A percentile compares a stretch with the other conserved stretches of the same genome.
These are phyloP conservation scores for Cyprinodon tularosa DNA, from an alignment of 2,113 vertebrate genomes.

Conservation along the genomic window DNA sequence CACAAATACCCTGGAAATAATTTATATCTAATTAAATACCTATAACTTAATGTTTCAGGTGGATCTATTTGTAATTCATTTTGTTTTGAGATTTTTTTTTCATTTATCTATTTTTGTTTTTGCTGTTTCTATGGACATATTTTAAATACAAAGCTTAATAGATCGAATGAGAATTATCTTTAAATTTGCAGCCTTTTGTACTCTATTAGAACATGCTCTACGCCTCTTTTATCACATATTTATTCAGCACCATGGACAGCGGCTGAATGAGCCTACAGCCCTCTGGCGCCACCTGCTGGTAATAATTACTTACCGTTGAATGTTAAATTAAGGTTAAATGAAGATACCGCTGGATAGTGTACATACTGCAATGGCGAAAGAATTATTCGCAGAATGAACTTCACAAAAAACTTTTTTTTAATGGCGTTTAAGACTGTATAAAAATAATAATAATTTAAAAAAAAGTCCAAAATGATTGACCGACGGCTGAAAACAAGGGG, in stretches of 20 bases:
- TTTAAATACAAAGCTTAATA: background rate
- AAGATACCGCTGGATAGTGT: too few relatives aligned
- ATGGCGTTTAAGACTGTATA: too few relatives aligned
- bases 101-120: background rate
- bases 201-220: background rate
- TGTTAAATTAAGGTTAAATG: too few relatives aligned
- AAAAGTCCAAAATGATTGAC: too few relatives aligned
- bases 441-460: too few relatives aligned
- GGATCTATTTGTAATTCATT: background rate
- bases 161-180: background rate
- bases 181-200: background rate
- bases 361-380: too few relatives aligned
- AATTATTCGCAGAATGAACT: too few relatives aligned
- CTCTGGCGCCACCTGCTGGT: slow-evolving; percentile 38
- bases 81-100: background rate
- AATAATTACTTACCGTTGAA: background rate
- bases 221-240: background rate
- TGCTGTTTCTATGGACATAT: background rate
- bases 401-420: too few relatives aligned
- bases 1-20: background rate
- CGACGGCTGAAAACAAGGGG: too few relatives aligned
- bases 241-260: slow-evolving; percentile 64
- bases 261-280: background rate
- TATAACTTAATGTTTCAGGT: background rate
- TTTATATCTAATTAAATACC: background rate